Percentiles rank a stretch among this genome's conserved stretches.
phyloP scores from a whole-genome alignment of 2,888 invertebrate genomes.

The Andrena bicolor region DNA sequence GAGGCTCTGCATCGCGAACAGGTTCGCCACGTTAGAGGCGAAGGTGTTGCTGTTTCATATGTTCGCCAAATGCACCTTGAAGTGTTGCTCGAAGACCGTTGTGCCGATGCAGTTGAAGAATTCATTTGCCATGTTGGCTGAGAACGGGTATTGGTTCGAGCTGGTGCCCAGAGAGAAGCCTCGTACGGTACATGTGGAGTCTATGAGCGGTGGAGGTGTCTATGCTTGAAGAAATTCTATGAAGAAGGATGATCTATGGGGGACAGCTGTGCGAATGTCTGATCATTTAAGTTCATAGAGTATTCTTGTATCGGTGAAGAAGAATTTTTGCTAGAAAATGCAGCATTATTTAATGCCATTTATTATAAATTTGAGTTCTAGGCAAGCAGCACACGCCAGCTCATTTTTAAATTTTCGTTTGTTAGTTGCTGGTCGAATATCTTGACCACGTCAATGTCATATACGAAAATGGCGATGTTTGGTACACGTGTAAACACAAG shows the following conservation, averaged over 20 bases:
- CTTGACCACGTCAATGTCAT: too few species aligned
- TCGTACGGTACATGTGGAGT: too few species aligned
- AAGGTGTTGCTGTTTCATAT: constrained; percentile 68
- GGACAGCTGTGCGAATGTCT: too few species aligned
- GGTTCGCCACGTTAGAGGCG: constrained; percentile 67
- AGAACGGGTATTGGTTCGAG: constrained; percentile 70
- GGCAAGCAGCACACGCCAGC: neutral
- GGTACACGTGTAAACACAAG: too few species aligned
- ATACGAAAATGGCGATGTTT: too few species aligned
- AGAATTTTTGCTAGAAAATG: too few species aligned
- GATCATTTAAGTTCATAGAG: too few species aligned
- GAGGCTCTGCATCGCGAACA: constrained; percentile 80
- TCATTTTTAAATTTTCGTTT: neutral
- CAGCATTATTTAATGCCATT: too few species aligned
- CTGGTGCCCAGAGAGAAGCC: constrained; percentile 63
- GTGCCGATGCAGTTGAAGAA: constrained; percentile 60
- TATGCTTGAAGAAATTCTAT: neutral
- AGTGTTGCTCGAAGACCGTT: constrained; percentile 54
- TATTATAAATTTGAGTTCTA: too few species aligned
- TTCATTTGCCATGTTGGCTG: constrained; percentile 38
- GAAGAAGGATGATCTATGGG: too few species aligned
- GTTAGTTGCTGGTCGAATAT: too few species aligned
- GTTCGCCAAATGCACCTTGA: constrained; percentile 56
- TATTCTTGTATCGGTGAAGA: too few species aligned
- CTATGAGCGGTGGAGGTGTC: neutral